Conservation (phyloP, 2,888 invertebrate genomes). For the Rhagium mordax region DNA sequence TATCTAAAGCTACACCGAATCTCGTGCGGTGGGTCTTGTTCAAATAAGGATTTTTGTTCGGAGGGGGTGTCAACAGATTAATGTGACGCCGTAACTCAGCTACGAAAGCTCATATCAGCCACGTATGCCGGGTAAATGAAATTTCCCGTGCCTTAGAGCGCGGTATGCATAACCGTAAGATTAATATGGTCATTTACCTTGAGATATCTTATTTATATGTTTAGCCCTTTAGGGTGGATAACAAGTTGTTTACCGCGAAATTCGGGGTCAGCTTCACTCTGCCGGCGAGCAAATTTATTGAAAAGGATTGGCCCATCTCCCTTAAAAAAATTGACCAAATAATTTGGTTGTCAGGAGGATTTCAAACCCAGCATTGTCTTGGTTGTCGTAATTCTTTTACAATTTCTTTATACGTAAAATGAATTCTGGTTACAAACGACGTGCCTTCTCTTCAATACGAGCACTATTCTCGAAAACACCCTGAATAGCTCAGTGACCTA, state of each 20-base stretch:
- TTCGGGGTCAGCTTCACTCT: not conserved
- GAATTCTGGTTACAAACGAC: too few species aligned
- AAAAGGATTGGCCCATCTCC: not conserved
- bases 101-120: not conserved
- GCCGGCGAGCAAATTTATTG: not conserved
- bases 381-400: too few species aligned
- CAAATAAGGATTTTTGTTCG: not conserved
- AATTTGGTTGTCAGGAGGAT: not conserved
- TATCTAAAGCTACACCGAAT: too few species aligned
- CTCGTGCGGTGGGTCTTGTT: not conserved
- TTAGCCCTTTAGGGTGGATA: not conserved
- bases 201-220: constrained; percentile 22
- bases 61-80: not conserved
- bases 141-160: not conserved
- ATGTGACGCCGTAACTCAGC: not conserved
- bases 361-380: too few species aligned
- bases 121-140: not conserved
- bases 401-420: too few species aligned
- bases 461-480: too few species aligned
- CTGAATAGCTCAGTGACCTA: too few species aligned
- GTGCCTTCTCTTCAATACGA: too few species aligned
- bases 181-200: constrained; percentile 22
- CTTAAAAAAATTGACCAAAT: not conserved
- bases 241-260: not conserved
- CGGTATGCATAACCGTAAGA: constrained; percentile 20